Percentiles rank a stretch among this genome's conserved stretches.
phyloP scores from a whole-genome alignment of 1,140 invertebrate species.

The Drosophila hydei region DNA sequence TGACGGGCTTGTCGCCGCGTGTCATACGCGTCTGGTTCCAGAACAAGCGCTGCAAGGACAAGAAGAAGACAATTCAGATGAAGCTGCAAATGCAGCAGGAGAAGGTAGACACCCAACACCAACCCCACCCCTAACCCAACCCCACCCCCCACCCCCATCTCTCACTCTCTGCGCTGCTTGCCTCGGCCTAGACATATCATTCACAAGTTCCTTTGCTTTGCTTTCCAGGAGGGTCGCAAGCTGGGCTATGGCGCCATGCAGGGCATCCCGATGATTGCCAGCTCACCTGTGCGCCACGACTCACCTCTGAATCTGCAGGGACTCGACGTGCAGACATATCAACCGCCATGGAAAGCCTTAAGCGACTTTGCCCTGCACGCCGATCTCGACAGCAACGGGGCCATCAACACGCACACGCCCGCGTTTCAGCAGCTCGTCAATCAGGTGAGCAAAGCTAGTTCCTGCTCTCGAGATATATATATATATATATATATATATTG shows the following conservation, averaged over 20 bases:
- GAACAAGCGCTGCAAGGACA: constrained; percentile 99
- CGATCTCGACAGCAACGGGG: constrained; percentile 91
- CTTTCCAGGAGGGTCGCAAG: constrained; percentile 94
- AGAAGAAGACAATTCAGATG: constrained; percentile 98
- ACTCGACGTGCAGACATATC: constrained; percentile 97
- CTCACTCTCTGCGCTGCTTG: background rate
- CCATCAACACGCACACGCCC: constrained; percentile 91
- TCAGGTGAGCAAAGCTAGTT: constrained; percentile 87
- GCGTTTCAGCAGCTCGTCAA: constrained; percentile 98
- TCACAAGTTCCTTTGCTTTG: background rate
- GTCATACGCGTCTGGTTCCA: constrained; percentile 99
- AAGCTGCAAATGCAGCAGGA: constrained; percentile 99
- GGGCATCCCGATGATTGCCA: constrained; percentile 98
- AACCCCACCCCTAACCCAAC: too few relatives aligned
- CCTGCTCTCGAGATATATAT: too few relatives aligned
- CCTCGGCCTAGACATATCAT: too few relatives aligned
- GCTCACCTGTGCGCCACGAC: constrained; percentile 97
- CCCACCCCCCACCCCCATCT: background rate
- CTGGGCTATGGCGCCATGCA: constrained; percentile 96
- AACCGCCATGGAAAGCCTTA: constrained; percentile 98
- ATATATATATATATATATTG: too few relatives aligned
- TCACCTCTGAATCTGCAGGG: constrained; percentile 93
- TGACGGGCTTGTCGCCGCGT: constrained; percentile 97
- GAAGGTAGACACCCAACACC: constrained; percentile 89
- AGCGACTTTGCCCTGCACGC: constrained; percentile 97